Evolutionary conservation across 2,797 vertebrate genomes (phyloP).

Genomic region (Pachyuromys duprasi): DNA sequence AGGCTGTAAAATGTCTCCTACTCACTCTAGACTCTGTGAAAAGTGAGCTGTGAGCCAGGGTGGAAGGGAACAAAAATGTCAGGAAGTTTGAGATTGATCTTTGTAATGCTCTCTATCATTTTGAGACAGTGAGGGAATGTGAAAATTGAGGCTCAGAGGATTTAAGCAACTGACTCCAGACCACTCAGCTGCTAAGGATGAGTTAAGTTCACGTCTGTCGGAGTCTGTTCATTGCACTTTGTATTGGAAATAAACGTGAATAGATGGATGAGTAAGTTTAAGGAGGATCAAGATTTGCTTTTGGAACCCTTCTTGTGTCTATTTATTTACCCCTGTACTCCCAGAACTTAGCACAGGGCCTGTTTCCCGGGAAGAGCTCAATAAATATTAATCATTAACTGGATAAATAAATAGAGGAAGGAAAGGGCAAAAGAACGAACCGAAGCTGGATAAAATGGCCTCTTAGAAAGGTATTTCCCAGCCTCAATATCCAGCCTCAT

Average conservation of each 20-base stretch:
- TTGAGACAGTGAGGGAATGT: background rate
- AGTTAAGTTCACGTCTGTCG: constrained; percentile 24
- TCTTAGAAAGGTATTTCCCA: constrained; percentile 26
- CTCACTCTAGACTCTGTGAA: background rate
- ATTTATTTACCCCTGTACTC: constrained; percentile 58
- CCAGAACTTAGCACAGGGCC: constrained; percentile 26
- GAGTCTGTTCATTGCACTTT: constrained; percentile 19
- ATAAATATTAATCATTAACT: constrained; percentile 70
- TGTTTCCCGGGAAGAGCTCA: constrained; percentile 39
- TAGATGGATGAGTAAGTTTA: constrained; percentile 25
- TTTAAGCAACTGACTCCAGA: background rate
- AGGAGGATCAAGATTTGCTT: constrained; percentile 53
- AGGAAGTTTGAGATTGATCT: background rate
- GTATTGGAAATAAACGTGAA: constrained; percentile 46
- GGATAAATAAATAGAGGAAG: constrained; percentile 57
- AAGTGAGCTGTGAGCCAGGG: background rate
- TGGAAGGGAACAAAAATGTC: background rate
- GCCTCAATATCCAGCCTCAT: background rate
- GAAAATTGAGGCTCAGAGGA: constrained; percentile 7
- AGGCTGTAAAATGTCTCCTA: background rate
- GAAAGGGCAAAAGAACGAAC: constrained; percentile 47
- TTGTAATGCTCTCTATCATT: background rate
- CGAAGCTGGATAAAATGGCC: background rate
- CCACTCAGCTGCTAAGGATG: constrained; percentile 16
- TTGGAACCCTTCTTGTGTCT: constrained; percentile 47